phyloP scores from a whole-genome alignment of 2,797 vertebrate species.

The Eidolon dupreanum region DNA sequence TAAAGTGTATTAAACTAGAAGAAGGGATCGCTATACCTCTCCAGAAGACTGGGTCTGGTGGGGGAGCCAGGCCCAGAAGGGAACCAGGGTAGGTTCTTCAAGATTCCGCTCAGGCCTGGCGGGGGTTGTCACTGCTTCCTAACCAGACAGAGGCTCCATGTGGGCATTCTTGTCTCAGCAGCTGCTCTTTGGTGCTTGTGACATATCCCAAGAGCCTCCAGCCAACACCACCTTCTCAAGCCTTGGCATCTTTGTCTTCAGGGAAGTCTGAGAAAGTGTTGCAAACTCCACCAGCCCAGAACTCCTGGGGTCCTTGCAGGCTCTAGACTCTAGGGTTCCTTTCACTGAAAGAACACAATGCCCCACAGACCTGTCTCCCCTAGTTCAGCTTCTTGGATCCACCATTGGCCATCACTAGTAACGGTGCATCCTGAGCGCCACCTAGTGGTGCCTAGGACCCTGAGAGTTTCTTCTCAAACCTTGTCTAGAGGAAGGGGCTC shows the following conservation, averaged over 20 bases:
- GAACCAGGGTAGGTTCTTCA: not conserved
- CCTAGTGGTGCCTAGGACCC: conserved; percentile 53
- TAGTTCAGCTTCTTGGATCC: not conserved
- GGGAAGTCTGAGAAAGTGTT: not conserved
- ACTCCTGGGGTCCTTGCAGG: not conserved
- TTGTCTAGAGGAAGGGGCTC: not conserved
- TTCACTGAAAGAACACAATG: not conserved
- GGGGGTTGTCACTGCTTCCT: not conserved
- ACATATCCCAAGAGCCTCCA: not conserved
- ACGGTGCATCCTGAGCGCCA: conserved; percentile 59
- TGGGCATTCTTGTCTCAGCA: not conserved
- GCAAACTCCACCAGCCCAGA: not conserved
- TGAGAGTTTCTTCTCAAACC: not conserved
- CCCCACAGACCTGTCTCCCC: too few species aligned
- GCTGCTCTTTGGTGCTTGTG: not conserved
- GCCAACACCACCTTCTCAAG: not conserved
- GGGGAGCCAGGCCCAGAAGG: not conserved
- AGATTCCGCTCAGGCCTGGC: not conserved
- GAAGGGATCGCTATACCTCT: not conserved
- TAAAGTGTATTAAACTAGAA: not conserved
- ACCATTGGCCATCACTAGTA: not conserved
- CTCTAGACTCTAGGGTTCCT: not conserved
- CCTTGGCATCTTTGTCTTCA: not conserved
- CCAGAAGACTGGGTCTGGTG: not conserved
- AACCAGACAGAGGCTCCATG: not conserved